Percentiles rank a stretch among this genome's conserved stretches.
Conservation (phyloP, 2,888 invertebrate species). For the Dasysyrphus tricinctus region DNA sequence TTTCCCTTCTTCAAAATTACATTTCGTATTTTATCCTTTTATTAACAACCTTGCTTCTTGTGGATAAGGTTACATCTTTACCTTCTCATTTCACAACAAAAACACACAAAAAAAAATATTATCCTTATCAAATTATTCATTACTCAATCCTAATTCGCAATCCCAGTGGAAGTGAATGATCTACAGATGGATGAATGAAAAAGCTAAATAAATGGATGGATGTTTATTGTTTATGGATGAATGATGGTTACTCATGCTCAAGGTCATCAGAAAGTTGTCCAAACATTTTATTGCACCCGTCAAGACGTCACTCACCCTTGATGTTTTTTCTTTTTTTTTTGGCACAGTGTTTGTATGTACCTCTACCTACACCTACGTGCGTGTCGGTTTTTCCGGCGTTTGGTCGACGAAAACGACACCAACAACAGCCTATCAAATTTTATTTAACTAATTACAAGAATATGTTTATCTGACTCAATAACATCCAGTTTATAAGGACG, state of each 20-base stretch:
- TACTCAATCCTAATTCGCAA: constrained; percentile 70
- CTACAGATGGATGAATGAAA: constrained; percentile 52
- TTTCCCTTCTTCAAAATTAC: constrained; percentile 62
- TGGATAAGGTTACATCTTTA: constrained; percentile 8
- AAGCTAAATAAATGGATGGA: constrained; percentile 50
- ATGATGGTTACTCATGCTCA: constrained; percentile 54
- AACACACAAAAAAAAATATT: constrained; percentile 25
- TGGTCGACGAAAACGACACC: constrained; percentile 9
- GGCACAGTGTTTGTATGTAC: too few species aligned
- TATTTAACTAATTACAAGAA: constrained; percentile 69
- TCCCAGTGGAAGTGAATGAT: constrained; percentile 64
- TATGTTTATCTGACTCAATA: constrained; percentile 66
- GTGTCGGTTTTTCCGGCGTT: not conserved
- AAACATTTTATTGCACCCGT: constrained; percentile 43
- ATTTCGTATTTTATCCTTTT: constrained; percentile 61
- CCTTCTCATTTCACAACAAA: not conserved
- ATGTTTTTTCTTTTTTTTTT: not conserved
- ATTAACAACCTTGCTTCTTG: constrained; percentile 50
- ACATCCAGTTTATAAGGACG: constrained; percentile 42
- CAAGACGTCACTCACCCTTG: not conserved
- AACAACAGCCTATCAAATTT: constrained; percentile 54
- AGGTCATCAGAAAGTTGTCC: constrained; percentile 46
- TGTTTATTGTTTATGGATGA: constrained; percentile 42
- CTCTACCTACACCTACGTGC: not conserved
- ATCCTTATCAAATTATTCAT: constrained; percentile 73